Evolutionary conservation across 2,888 invertebrate genomes (phyloP), one percentile per base, ranked within the genome.

Genomic region (Panopea generosa): DNA sequence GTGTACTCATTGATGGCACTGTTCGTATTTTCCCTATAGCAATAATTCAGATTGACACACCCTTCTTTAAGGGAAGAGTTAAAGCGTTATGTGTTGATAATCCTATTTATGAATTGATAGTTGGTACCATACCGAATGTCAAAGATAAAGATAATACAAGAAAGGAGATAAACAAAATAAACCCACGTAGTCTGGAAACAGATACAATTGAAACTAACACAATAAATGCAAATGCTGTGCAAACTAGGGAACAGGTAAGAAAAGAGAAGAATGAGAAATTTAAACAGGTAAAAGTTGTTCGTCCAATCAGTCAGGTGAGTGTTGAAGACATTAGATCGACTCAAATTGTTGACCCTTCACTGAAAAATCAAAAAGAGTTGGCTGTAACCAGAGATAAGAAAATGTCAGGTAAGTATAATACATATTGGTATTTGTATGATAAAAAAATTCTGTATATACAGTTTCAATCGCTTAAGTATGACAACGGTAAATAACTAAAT

Each of bases 1-100:
- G 71, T 61, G 40, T 69, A 18, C 16, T 82, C 22, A 62, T 76
- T 22, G 72, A 82, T 56, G 60, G 82, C 1, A 65, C 77, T 22
- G 49, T 57, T 1, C 24, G 50, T 3, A 20, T 29, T 43, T 29
- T 67, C 0, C 72, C 76, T 16, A 47, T 59, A 14, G 82, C 72
- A 20, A 18, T 26, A 20, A 66, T 82, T 3, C 26, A 27, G 24
- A 24, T 82, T 16, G 66, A 76, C 22, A 72, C 78, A 4, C 75
- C 78, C 7, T 81, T 52, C 57, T 71, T 18, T 20, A 52, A 24
- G 22, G 71, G 78, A 24, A 38, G 62, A 14, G 40, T 66, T 14
- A 40, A 66, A n/a, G 77, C 68, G 1, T 47, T 61, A 38, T 75
- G 74, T 33, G 47, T 72, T 56, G 57, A 65, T 11, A 47, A 60